Evolutionary conservation across 2,797 vertebrate genomes (phyloP).

Genomic region (Rhinophrynus dorsalis): DNA sequence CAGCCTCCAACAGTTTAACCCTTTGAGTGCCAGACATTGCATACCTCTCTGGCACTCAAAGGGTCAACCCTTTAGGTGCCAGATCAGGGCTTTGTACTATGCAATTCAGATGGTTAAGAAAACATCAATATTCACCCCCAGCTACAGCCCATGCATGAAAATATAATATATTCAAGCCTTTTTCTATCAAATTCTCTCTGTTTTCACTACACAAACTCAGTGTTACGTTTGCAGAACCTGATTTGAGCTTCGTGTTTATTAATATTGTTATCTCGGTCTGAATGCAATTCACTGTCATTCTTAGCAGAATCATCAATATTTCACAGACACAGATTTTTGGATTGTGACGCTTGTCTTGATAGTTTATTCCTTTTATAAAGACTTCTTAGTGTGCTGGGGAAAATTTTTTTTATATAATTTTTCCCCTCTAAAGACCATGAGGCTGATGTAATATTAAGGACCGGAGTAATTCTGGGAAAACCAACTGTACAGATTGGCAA

Average conservation of each 20-base stretch:
- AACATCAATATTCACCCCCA: neutral
- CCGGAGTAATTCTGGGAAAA: no score
- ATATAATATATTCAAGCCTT: neutral
- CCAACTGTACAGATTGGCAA: no score
- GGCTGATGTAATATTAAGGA: no score
- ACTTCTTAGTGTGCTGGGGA: neutral
- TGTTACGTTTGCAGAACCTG: neutral
- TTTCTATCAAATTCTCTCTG: neutral
- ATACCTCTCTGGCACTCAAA: no score
- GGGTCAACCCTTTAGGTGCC: no score
- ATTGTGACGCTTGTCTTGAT: slow-evolving; percentile 6
- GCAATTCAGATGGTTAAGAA: neutral
- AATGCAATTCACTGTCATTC: neutral
- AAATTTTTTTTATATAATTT: no score
- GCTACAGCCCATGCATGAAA: neutral
- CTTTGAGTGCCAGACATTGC: no score
- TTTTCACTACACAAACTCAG: neutral
- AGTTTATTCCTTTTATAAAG: neutral
- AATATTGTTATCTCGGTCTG: neutral
- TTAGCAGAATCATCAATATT: slow-evolving; percentile 19
- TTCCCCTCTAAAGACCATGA: no score
- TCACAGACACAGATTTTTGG: slow-evolving; percentile 14
- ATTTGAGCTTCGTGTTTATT: neutral
- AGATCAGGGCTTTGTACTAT: no score
- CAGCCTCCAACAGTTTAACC: no score